Evolutionary conservation across 2,888 invertebrate genomes (phyloP), one percentile per base, ranked within the genome.

Genomic region (Sabatieria punctata): DNA sequence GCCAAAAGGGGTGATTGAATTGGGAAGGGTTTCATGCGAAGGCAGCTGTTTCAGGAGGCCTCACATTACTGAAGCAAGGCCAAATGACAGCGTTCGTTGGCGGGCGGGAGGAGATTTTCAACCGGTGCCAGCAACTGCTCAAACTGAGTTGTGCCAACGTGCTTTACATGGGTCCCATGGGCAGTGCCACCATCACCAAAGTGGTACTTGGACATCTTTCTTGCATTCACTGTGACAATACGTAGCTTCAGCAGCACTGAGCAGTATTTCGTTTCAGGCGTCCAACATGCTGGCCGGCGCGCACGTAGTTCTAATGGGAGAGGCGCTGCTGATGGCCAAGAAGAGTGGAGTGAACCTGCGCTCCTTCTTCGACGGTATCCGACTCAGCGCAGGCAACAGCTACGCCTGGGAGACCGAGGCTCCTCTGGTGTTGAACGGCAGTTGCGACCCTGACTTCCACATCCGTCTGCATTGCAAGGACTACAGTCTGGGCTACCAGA

Each of bases 251-350:
- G n/a, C n/a, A n/a, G n/a, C n/a, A n/a, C n/a, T n/a, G n/a, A n/a
- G n/a, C n/a, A n/a, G n/a, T n/a, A n/a, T n/a, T n/a, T n/a, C n/a
- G n/a, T n/a, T n/a, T n/a, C n/a, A n/a, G n/a, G n/a, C n/a, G n/a
- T 38, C 44, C 4, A 44, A 44, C 27, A 44, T 44, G 44, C 24
- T 44, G 27, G 44, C 44, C 4, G 44, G 37, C 2, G 37, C 44
- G 13, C 44, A 44, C 21, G 15, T 15, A 3, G 36, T 36, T 4
- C 19, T 37, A 24, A 23, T 22, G 4, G 44, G 44, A 8, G 44
- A 44, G 25, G 44, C 44, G 6, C 15, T 37, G 24, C 35, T 44
- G 44, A 4, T 44, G 15, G 44, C 37, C 2, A 44, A 37, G 24
- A 21, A 37, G 37, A 25, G 23, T 33, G 44, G 37, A 15, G 44